Evolutionary conservation across 2,113 vertebrate genomes (phyloP).

Genomic region (Aegotheles bennettii): DNA sequence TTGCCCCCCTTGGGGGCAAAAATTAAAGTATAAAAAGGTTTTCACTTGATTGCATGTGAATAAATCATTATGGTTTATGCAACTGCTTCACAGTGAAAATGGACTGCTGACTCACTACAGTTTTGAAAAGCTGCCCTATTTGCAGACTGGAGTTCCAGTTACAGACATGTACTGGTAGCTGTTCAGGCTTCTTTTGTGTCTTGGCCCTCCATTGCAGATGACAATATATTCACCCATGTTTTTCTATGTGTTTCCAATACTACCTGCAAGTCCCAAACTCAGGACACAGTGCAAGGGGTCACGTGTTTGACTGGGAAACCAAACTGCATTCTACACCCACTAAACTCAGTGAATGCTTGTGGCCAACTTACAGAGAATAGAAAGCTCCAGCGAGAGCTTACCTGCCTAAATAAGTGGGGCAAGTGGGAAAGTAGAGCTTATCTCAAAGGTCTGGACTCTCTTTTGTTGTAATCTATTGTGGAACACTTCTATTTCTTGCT

Average conservation of each 20-base stretch:
- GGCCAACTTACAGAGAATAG: background rate
- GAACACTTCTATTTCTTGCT: background rate
- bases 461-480: background rate
- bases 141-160: background rate
- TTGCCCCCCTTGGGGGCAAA: background rate
- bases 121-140: background rate
- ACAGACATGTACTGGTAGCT: background rate
- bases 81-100: background rate
- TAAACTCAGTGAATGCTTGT: background rate
- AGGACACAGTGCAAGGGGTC: background rate
- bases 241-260: background rate
- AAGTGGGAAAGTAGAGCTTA: background rate
- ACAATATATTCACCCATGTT: background rate
- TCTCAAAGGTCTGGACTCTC: background rate
- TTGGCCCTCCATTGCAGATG: background rate
- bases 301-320: background rate
- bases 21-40: background rate
- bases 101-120: background rate
- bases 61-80: background rate
- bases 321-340: background rate
- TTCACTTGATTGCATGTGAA: background rate
- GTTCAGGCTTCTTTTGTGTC: background rate
- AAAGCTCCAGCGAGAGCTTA: background rate
- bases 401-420: background rate
- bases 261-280: background rate